A percentile compares a stretch with the other conserved stretches of the same genome.
Evolutionary conservation across 2,888 invertebrate species (phyloP).

Genomic region (Noctua comes): DNA sequence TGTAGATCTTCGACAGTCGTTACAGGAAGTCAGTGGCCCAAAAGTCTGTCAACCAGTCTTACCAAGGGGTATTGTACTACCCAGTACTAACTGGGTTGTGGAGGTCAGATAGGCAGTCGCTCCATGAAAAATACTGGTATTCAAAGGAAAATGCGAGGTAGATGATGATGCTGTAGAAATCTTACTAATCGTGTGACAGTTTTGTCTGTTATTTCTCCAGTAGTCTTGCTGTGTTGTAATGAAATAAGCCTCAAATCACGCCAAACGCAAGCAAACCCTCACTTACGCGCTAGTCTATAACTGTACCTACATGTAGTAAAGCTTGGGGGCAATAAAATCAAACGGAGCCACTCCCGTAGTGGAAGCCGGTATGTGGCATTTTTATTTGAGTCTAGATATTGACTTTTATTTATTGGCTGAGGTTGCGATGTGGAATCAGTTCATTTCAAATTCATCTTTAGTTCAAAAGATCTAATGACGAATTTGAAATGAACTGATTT

Average conservation of each 20-base stretch:
- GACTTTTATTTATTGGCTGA: slow-evolving; percentile 27
- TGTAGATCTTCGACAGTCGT: not conserved
- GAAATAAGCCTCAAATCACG: not conserved
- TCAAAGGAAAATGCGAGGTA: too few species aligned
- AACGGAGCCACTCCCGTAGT: slow-evolving; percentile 69
- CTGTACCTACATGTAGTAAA: slow-evolving; percentile 67
- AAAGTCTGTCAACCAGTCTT: not conserved
- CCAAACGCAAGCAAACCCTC: slow-evolving; percentile 33
- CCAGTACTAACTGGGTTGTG: not conserved
- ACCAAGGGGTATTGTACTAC: not conserved
- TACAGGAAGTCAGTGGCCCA: not conserved
- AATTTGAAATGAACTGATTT: not conserved
- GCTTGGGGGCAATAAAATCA: slow-evolving; percentile 80
- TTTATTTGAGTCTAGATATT: slow-evolving; percentile 39
- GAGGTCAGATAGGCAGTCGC: not conserved
- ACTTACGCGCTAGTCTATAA: slow-evolving; percentile 23
- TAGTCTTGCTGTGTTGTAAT: not conserved
- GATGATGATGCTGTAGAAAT: not conserved
- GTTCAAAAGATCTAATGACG: not conserved
- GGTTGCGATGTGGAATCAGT: not conserved
- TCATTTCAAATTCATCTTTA: too few species aligned
- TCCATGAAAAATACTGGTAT: not conserved
- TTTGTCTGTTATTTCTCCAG: not conserved
- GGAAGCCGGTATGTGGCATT: slow-evolving; percentile 60
- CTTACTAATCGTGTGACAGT: accelerated